Base-by-base conservation (phyloP, 2,113 vertebrate species). In the Triplophysa dalaica region DNA sequence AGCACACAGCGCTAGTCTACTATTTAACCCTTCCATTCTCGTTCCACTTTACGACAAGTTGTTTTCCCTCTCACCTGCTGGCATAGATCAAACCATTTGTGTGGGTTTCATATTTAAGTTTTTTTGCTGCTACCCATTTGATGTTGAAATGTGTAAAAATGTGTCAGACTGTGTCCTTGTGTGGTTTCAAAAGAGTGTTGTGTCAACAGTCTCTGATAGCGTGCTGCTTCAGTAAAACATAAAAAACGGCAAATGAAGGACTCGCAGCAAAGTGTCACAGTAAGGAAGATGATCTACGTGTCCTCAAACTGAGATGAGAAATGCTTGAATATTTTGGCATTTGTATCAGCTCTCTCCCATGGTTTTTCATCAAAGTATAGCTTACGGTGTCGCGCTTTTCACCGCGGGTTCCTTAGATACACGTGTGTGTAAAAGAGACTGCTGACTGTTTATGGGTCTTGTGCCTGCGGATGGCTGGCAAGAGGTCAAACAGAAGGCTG, bases 191-290 rank as follows among this genome's bases (percentile, higher is more conserved):
- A 64, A 38, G 61, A 29, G 52, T 75, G 38, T 29, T 33, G 52
- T 75, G 50, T 68, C 63, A 73, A 62, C 43, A 45, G 26, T 60
- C 17, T n/a, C 70, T 61, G 38, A 56, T 29, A 67, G 16, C 52
- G 11, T 56, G 63, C 48, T 60, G 50, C 48, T 81, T 68, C 21
- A 43, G 66, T 75, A 58, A 73, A 75, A 50, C 16, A 10, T 52
- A 48, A 52, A 56, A 79, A 62, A 24, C 67, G 70, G 13, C 45
- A 62, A 72, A 70, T 70, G 52, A 79, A 64, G 58, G 58, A 79
- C 7, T 33, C 14, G 45, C 8, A 70, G 68, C 12, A 50, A 52
- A 29, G 21, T 77, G 76, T 69, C 65, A 60, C 64, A 78, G 43
- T 70, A 38, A 7, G 77, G 54, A 24, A 19, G 73, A 29, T 22